Base-by-base conservation (phyloP, 2,113 vertebrate genomes). In the Salvelinus alpinus region DNA sequence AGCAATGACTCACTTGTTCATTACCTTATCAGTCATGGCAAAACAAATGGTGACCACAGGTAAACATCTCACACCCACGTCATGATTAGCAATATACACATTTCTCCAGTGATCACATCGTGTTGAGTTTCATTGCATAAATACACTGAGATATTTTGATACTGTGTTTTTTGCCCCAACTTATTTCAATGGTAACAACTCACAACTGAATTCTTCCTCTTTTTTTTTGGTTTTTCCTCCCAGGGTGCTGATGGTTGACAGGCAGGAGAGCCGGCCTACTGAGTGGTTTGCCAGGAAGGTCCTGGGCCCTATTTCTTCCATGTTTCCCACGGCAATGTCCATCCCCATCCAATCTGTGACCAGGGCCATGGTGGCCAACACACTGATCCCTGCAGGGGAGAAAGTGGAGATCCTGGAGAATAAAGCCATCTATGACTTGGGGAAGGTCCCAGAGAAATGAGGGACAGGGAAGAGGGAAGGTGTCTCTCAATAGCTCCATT, bases 351-450 rank as follows among this genome's bases (percentile, higher is more conserved):
- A 73, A 14, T 70, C 74, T 0, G 88, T 91, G 76, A 89, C 73
- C 0, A 93, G 83, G 64, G 91, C 91, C 0, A 93, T 93, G 93
- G 72, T 91, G 77, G 88, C 90, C 57, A 95, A 95, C 70, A 88
- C 90, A 0, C 80, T 96, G 76, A 84, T 89, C 0, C 88, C 89
- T 0, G 84, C 89, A 0, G 78, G 91, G 44, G 78, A 84, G 73
- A 91, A 89, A 71, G 83, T 64, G 2, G 94, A 79, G 4, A 87
- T 96, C 78, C 90, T 96, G 72, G 94, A 95, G 48, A 95, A 95
- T 83, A 91, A 94, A 76, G 88, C 78, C 77, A 94, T 96, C 29
- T 70, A 85, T 2, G 7, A 64, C 3, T 14, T 51, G 14, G 12
- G 14, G 11, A 51, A 51, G 11, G 48, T 3, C 48, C 48, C 14